These are phyloP conservation scores for Lethenteron reissneri DNA, from an alignment of 2,113 vertebrate species.

Conservation along the genomic window DNA sequence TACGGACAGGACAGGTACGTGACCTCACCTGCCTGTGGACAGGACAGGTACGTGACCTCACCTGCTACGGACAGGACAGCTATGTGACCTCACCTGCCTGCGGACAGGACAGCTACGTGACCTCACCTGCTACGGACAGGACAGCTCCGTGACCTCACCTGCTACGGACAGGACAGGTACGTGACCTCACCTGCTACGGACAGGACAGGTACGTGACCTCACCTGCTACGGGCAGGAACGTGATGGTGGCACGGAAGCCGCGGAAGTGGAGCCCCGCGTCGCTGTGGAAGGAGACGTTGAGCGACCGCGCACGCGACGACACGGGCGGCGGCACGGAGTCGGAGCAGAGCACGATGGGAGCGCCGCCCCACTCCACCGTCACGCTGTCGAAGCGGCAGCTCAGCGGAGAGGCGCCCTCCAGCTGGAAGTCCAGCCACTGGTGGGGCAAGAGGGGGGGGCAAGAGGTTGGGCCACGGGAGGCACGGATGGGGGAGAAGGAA, in stretches of 20 bases:
- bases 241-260: background rate
- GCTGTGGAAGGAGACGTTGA: conserved; percentile 3
- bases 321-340: background rate
- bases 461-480: background rate
- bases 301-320: background rate
- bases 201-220: background rate
- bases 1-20: too few relatives aligned
- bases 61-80: too few relatives aligned
- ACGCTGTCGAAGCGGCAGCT: background rate
- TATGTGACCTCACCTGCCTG: too few relatives aligned
- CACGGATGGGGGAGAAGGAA: too few relatives aligned
- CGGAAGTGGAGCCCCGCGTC: background rate
- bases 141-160: too few relatives aligned
- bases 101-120: too few relatives aligned
- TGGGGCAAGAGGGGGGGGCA: background rate
- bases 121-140: too few relatives aligned
- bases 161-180: too few relatives aligned
- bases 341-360: background rate
- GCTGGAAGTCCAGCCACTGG: conserved; percentile 5
- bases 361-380: background rate
- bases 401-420: background rate
- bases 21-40: too few relatives aligned
- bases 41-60: too few relatives aligned
- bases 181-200: too few relatives aligned
- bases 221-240: background rate